Evolutionary conservation across 2,797 vertebrate species (phyloP).

Genomic region (Pygocentrus nattereri): DNA sequence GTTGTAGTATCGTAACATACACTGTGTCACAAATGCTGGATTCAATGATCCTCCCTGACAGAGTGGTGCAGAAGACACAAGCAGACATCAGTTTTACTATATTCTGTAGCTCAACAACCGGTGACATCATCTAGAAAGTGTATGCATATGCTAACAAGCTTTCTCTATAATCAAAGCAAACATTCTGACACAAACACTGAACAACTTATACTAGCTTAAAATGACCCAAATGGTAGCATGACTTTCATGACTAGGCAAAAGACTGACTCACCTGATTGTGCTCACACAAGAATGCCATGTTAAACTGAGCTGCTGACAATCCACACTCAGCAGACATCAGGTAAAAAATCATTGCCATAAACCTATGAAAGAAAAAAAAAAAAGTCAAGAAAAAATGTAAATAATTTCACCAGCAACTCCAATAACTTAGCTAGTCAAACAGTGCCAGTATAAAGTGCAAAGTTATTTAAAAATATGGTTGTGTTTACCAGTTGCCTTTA

Average conservation of each 20-base stretch:
- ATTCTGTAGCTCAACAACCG: background rate
- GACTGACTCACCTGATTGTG: constrained; percentile 74
- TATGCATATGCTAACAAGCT: background rate
- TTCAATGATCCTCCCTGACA: constrained; percentile 72
- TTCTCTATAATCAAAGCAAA: background rate
- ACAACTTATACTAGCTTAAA: background rate
- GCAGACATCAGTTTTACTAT: background rate
- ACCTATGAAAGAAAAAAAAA: constrained; percentile 66
- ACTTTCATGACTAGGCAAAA: background rate
- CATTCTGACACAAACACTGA: background rate
- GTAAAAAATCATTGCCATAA: constrained; percentile 77
- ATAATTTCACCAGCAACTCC: background rate
- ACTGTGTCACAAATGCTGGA: constrained; percentile 66
- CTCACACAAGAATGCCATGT: constrained; percentile 80
- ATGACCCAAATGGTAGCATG: background rate
- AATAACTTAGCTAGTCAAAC: background rate
- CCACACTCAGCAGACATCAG: constrained; percentile 81
- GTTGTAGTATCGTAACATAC: constrained; percentile 82
- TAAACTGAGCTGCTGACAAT: constrained; percentile 80
- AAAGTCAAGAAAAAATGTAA: background rate
- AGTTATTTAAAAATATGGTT: background rate
- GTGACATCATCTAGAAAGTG: too few relatives aligned
- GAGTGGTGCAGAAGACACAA: background rate
- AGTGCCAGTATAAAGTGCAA: background rate
- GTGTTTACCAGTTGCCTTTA: constrained; percentile 73